Percentiles rank a stretch among this genome's conserved stretches.
phyloP scores from a whole-genome alignment of 2,888 invertebrate species.

The Alitta virens region DNA sequence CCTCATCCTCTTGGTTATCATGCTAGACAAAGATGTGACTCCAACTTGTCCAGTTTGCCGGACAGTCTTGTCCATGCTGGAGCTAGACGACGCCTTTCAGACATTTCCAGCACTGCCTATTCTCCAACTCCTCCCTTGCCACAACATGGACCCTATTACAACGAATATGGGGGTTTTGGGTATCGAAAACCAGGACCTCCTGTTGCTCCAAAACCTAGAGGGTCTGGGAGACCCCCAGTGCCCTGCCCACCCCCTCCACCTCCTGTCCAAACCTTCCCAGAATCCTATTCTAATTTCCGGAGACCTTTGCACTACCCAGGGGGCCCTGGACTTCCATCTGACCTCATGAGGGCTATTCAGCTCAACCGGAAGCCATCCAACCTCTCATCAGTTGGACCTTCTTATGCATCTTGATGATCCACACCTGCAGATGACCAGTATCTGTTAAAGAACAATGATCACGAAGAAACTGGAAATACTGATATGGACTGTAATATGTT shows the following conservation, averaged over 20 bases:
- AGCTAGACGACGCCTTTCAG: background rate
- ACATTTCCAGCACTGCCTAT: background rate
- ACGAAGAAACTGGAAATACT: no score
- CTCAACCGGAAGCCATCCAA: slow-evolving; percentile 1
- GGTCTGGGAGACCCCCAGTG: background rate
- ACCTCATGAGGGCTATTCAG: background rate
- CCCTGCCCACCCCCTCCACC: background rate
- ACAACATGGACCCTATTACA: no score
- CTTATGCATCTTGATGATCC: no score
- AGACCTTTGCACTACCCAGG: background rate
- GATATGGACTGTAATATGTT: no score
- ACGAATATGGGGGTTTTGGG: no score
- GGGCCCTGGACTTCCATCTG: background rate
- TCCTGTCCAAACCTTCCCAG: background rate
- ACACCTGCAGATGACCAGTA: no score
- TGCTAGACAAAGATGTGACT: background rate
- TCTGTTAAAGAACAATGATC: no score
- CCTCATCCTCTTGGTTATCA: background rate
- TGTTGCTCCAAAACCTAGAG: background rate
- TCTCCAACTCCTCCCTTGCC: background rate
- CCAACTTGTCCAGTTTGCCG: background rate
- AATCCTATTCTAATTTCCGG: background rate
- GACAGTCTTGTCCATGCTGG: background rate
- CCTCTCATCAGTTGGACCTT: background rate
- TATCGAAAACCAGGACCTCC: background rate